Evolutionary conservation across 1,140 invertebrate genomes (phyloP).

Genomic region (Cherax destructor): DNA sequence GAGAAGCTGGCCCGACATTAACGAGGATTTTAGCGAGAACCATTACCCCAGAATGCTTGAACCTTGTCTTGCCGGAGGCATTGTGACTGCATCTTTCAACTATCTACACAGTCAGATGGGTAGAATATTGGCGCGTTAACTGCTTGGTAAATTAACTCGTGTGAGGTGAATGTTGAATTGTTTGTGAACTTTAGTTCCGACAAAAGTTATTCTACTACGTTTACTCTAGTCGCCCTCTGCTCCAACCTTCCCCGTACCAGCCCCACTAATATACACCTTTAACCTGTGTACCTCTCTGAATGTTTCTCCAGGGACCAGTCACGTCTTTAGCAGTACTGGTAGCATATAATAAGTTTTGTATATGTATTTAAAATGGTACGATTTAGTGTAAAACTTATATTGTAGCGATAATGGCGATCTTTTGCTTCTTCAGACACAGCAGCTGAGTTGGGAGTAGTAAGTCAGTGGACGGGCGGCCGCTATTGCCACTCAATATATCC

Average conservation of each 20-base stretch:
- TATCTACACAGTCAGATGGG: too few relatives aligned
- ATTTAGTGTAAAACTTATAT: not conserved
- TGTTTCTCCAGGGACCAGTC: too few relatives aligned
- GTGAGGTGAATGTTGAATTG: too few relatives aligned
- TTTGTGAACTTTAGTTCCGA: slow-evolving; percentile 24
- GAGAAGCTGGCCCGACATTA: not conserved
- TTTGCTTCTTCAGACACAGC: slow-evolving; percentile 2
- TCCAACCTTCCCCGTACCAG: not conserved
- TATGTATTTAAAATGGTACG: too few relatives aligned
- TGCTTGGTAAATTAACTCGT: not conserved
- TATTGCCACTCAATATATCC: slow-evolving; percentile 1
- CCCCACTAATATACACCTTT: not conserved
- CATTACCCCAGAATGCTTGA: not conserved
- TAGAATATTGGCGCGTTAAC: not conserved
- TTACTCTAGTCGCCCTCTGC: slow-evolving; percentile 20
- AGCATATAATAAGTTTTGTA: too few relatives aligned
- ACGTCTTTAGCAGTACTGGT: too few relatives aligned
- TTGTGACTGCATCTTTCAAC: too few relatives aligned
- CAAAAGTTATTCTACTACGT: slow-evolving; percentile 19
- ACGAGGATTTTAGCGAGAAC: not conserved
- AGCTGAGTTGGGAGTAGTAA: slow-evolving; percentile 34
- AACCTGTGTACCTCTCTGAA: too few relatives aligned
- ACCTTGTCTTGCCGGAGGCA: too few relatives aligned
- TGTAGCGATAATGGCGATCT: not conserved
- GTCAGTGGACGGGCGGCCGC: slow-evolving; percentile 15